A percentile compares a stretch with the other conserved stretches of the same genome.
Conservation (phyloP, 2,888 invertebrate genomes). For the Nematopogon swammerdamellus region DNA sequence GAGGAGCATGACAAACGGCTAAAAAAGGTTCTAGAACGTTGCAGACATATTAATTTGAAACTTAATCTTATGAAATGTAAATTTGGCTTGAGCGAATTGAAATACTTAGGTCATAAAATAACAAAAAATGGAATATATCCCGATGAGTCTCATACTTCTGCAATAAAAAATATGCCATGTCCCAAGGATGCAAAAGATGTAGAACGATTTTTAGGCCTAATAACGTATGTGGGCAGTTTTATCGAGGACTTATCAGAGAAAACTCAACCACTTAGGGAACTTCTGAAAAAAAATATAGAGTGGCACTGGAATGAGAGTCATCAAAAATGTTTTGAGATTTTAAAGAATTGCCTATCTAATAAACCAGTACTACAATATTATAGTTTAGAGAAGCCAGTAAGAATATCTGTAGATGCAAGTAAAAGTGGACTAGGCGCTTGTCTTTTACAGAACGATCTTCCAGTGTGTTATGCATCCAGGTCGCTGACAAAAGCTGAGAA, state of each 20-base stretch:
- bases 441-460: too few species aligned
- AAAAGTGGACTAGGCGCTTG: too few species aligned
- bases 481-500: too few species aligned
- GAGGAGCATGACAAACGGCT: background rate
- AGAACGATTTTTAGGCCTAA: too few species aligned
- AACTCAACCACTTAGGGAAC: slow-evolving; percentile 7
- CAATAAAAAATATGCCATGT: too few species aligned
- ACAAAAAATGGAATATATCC: too few species aligned
- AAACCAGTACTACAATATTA: too few species aligned
- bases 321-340: background rate
- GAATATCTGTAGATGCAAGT: too few species aligned
- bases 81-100: slow-evolving; percentile 5
- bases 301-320: slow-evolving; percentile 8
- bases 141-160: slow-evolving; percentile 7
- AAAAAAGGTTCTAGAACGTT: too few species aligned
- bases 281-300: slow-evolving; percentile 8
- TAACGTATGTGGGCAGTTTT: slow-evolving; percentile 11
- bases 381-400: too few species aligned
- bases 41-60: slow-evolving; percentile 2
- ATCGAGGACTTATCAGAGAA: slow-evolving; percentile 8
- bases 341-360: too few species aligned
- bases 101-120: slow-evolving; percentile 6
- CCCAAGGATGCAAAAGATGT: slow-evolving; percentile 9
- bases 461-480: too few species aligned
- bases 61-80: slow-evolving; percentile 8